Evolutionary conservation across 2,113 vertebrate species (phyloP).

Genomic region (Burhinus bistriatus): DNA sequence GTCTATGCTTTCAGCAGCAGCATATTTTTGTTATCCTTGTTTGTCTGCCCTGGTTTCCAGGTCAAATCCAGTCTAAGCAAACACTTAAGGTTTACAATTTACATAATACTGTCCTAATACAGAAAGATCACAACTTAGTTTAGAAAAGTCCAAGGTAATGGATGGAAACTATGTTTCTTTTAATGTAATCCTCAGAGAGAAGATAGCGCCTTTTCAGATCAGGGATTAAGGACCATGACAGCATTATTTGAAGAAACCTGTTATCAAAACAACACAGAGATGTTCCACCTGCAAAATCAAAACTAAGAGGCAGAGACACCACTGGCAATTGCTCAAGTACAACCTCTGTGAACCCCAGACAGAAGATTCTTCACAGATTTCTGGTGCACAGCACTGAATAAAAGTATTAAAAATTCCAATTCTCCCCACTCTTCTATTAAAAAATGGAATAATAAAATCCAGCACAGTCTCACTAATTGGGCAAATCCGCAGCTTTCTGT

Average conservation of each 20-base stretch:
- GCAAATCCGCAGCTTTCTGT: background rate
- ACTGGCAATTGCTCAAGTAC: background rate
- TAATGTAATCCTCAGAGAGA: background rate
- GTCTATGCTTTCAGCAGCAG: background rate
- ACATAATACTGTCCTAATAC: background rate
- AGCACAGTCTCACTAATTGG: background rate
- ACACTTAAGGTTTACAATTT: background rate
- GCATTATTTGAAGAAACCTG: background rate
- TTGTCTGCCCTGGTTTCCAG: background rate
- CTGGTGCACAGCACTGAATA: slow-evolving; percentile 43
- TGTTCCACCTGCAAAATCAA: background rate
- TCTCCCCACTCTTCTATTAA: background rate
- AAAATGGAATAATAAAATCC: background rate
- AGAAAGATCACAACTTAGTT: background rate
- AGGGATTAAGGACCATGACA: background rate
- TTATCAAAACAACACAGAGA: background rate
- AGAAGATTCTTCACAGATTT: background rate
- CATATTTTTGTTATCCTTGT: background rate
- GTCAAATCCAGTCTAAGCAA: background rate
- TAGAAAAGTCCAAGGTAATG: background rate
- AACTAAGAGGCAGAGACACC: background rate
- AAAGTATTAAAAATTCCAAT: background rate
- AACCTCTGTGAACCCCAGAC: background rate
- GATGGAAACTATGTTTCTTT: background rate
- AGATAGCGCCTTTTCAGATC: background rate